These are phyloP conservation scores for Perca fluviatilis DNA, from an alignment of 2,113 vertebrate genomes.

Conservation along the genomic window DNA sequence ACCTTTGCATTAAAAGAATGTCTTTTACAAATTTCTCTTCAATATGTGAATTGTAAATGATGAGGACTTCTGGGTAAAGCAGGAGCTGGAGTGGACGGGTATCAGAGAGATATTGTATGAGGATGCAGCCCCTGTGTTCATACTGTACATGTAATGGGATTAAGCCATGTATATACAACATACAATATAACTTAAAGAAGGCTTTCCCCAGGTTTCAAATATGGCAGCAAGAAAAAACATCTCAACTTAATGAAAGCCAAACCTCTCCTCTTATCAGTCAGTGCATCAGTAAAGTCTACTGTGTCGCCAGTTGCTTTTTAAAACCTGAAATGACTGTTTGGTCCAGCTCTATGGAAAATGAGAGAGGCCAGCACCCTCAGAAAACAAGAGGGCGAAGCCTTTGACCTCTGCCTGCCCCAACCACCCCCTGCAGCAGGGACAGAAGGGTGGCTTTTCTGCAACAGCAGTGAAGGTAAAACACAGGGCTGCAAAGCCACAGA, in stretches of 20 bases:
- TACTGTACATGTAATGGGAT: slow-evolving; percentile 3
- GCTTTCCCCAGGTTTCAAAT: not conserved
- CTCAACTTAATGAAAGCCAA: not conserved
- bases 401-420: not conserved
- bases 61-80: slow-evolving; percentile 72
- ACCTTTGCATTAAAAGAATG: not conserved
- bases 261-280: not conserved
- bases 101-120: slow-evolving; percentile 51
- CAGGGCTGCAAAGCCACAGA: too few relatives aligned
- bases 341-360: not conserved
- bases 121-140: slow-evolving; percentile 72
- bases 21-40: slow-evolving; percentile 19
- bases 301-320: too few relatives aligned
- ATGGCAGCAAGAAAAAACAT: not conserved
- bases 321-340: not conserved
- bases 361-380: not conserved
- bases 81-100: slow-evolving; percentile 53
- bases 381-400: not conserved
- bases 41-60: not conserved
- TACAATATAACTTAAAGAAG: not conserved
- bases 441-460: too few relatives aligned
- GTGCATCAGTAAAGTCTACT: not conserved
- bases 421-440: too few relatives aligned
- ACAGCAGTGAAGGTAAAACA: too few relatives aligned
- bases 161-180: not conserved